phyloP scores from a whole-genome alignment of 2,113 vertebrate species.

The Proteles cristata region DNA sequence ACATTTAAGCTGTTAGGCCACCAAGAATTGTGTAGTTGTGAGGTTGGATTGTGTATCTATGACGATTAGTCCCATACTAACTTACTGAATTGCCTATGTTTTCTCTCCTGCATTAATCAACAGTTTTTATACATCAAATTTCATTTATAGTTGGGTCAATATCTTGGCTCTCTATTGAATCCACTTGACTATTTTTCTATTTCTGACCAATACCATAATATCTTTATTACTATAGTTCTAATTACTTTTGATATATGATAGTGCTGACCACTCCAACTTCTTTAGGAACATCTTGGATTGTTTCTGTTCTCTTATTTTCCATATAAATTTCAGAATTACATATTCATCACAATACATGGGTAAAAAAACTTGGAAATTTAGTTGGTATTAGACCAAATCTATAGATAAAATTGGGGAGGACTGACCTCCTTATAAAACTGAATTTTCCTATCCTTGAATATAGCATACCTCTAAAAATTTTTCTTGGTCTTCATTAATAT shows the following conservation, averaged over 20 bases:
- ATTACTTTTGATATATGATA: background rate
- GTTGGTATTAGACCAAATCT: background rate
- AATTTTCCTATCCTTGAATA: background rate
- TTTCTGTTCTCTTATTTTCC: background rate
- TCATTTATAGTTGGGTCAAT: background rate
- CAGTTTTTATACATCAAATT: background rate
- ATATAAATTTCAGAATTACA: background rate
- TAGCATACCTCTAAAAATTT: background rate
- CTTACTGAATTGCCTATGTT: background rate
- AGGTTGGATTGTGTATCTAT: background rate
- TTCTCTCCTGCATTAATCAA: background rate
- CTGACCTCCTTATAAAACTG: background rate
- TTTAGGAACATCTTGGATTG: background rate
- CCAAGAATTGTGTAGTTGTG: background rate
- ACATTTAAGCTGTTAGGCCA: background rate
- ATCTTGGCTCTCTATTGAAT: background rate
- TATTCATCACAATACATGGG: background rate
- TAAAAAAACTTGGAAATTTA: background rate
- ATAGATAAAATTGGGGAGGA: background rate
- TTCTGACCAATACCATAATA: background rate
- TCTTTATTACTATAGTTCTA: background rate
- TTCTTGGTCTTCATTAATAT: background rate
- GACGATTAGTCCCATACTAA: background rate
- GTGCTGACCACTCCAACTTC: background rate
- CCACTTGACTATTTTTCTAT: background rate